These are phyloP conservation scores for Xiphophorus couchianus DNA, from an alignment of 2,113 vertebrate genomes.

Conservation along the genomic window DNA sequence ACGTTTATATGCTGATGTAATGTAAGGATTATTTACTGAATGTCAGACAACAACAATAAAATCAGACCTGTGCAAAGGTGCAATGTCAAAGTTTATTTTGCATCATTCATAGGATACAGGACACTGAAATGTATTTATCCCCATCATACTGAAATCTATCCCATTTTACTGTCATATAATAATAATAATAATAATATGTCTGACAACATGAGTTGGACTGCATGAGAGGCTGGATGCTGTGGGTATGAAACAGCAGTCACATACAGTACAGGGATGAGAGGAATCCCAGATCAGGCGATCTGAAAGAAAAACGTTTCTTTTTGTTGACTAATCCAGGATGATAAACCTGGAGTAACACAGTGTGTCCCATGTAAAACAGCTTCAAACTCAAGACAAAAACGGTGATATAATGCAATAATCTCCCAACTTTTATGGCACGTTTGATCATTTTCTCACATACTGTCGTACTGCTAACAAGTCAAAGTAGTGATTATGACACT, in stretches of 20 bases:
- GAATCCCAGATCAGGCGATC: conserved; percentile 28
- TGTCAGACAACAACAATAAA: conserved; percentile 7
- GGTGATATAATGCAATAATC: conserved; percentile 20
- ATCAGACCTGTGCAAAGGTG: conserved; percentile 63
- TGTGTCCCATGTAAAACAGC: conserved; percentile 1
- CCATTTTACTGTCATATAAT: conserved; percentile 72
- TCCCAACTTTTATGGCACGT: conserved; percentile 64
- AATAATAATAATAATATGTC: conserved; percentile 65
- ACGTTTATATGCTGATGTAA: not conserved
- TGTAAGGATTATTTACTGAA: not conserved
- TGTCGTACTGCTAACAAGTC: conserved; percentile 30
- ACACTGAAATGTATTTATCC: conserved; percentile 73
- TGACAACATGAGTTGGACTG: not conserved
- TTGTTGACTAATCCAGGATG: conserved; percentile 12
- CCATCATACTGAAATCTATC: conserved; percentile 75
- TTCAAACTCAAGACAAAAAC: conserved; percentile 2
- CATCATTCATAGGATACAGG: conserved; percentile 78
- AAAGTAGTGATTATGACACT: conserved; percentile 25
- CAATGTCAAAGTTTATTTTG: conserved; percentile 82
- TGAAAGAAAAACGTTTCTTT: conserved; percentile 8
- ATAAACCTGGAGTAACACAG: conserved; percentile 27
- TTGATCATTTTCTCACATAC: conserved; percentile 4
- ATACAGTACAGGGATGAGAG: conserved; percentile 37
- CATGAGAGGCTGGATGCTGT: conserved; percentile 12
- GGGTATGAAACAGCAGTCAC: conserved; percentile 45